Evolutionary conservation across 2,797 vertebrate genomes (phyloP), one percentile per base, ranked within the genome.

Genomic region (Diceros bicornis): DNA sequence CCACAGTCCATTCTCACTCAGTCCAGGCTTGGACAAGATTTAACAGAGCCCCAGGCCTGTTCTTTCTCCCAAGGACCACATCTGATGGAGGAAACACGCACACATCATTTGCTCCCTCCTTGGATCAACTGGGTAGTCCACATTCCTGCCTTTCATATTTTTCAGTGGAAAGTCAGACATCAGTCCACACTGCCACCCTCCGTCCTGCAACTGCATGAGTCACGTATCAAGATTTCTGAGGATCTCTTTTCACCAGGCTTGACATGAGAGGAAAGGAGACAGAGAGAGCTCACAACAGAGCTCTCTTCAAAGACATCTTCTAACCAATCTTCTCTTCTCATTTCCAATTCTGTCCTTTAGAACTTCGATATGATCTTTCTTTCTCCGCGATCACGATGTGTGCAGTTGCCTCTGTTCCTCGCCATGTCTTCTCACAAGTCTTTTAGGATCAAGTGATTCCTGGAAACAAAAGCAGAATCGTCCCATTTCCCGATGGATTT

Each of bases 11-110:
- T 77, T 91, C 71, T 91, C 55, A 52, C 61, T 34, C 18, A 55
- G 20, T 62, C 52, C 66, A 91, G 23, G 52, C 34, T 89, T 96
- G 32, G 44, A n/a, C 29, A 81, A 89, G 81, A 86, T 83, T 66
- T 83, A 44, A 90, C 69, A 96, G 85, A 90, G 62, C n/a, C 44
- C n/a, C 55, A 82, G 68, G 16, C 25, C 72, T 92, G 62, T 62
- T 93, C 52, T 84, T 62, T 78, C 72, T 95, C n/a, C 47, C 74
- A 90, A 0, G 87, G 89, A 75, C 29, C 64, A 66, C 16, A 61
- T 86, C 47, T 92, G 62, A 41, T 57, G 14, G 37, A 87, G 50
- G 66, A 90, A 96, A n/a, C 37, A 83, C 23, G 29, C 50, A n/a
- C 1, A 25, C 17, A 69, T 95, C 78, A 44, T 75, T 81, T 79